Percentiles rank a stretch among this genome's conserved stretches.
phyloP scores from a whole-genome alignment of 1,140 invertebrate genomes.

The Drosophila littoralis region DNA sequence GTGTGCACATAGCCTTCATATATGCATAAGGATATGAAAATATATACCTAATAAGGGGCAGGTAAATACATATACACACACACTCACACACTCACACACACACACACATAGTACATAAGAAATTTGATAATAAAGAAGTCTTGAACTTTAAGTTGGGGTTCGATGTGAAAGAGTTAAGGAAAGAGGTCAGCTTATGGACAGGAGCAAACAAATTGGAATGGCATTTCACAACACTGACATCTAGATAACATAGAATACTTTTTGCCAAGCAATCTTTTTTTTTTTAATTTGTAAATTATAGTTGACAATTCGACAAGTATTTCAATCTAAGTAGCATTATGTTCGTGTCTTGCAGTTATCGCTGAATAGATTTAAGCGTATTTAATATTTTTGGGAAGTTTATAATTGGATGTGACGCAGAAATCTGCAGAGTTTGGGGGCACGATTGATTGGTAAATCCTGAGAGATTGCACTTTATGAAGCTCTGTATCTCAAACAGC shows the following conservation, averaged over 20 bases:
- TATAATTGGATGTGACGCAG: too few relatives aligned
- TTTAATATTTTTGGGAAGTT: too few relatives aligned
- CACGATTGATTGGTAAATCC: too few relatives aligned
- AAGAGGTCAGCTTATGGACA: neutral
- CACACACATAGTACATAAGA: neutral
- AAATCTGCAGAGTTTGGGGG: too few relatives aligned
- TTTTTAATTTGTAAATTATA: too few relatives aligned
- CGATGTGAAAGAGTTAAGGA: neutral
- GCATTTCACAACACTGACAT: neutral
- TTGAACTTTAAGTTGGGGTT: neutral
- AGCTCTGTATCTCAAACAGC: too few relatives aligned
- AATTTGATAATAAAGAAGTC: neutral
- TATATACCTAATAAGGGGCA: neutral
- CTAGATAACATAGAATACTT: conserved; percentile 17
- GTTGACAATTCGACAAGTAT: too few relatives aligned
- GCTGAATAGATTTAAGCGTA: too few relatives aligned
- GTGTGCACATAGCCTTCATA: neutral
- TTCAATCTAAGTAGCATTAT: too few relatives aligned
- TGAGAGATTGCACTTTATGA: too few relatives aligned
- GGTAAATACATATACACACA: neutral
- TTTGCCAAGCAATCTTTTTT: neutral
- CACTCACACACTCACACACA: neutral
- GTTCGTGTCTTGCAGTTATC: too few relatives aligned
- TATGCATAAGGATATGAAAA: neutral
- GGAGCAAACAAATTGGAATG: neutral